These are phyloP conservation scores for Orycteropus afer DNA, from an alignment of 2,113 vertebrate species.

Conservation along the genomic window DNA sequence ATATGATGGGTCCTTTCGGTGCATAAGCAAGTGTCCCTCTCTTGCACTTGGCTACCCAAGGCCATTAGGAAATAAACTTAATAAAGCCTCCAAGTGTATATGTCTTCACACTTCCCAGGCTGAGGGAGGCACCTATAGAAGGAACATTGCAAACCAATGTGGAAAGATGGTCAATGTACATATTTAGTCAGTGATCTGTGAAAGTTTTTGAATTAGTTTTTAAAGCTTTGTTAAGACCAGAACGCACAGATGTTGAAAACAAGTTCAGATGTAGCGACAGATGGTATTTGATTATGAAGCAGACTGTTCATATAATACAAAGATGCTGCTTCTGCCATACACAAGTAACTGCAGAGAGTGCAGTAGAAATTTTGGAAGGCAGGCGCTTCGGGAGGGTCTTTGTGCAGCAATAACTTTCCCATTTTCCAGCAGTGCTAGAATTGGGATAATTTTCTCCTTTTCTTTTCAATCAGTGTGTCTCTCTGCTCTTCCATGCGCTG, in stretches of 20 bases:
- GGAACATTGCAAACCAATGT: conserved; percentile 86
- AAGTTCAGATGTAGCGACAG: conserved; percentile 99
- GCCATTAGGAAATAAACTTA: conserved; percentile 91
- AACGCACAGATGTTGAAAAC: conserved; percentile 99
- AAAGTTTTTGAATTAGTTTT: conserved; percentile 98
- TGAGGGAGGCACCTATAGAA: conserved; percentile 86
- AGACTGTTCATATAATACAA: conserved; percentile 99
- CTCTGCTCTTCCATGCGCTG: not conserved
- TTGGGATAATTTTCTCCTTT: conserved; percentile 84
- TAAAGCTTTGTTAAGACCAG: conserved; percentile 99
- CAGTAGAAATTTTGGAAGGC: conserved; percentile 91
- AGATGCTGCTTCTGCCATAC: conserved; percentile 98
- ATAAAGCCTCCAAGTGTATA: conserved; percentile 86
- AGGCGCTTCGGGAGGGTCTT: conserved; percentile 91
- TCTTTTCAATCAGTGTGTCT: conserved; percentile 68
- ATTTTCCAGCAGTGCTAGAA: conserved; percentile 88
- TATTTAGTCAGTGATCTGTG: conserved; percentile 95
- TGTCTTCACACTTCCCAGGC: conserved; percentile 84
- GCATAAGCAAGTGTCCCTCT: conserved; percentile 89
- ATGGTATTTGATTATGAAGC: conserved; percentile 99
- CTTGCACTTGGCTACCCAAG: conserved; percentile 92
- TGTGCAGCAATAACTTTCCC: conserved; percentile 89
- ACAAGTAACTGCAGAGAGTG: conserved; percentile 96
- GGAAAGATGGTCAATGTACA: conserved; percentile 92
- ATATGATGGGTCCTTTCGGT: conserved; percentile 90